Evolutionary conservation across 2,888 invertebrate genomes (phyloP).

Genomic region (Endomychus coccineus): DNA sequence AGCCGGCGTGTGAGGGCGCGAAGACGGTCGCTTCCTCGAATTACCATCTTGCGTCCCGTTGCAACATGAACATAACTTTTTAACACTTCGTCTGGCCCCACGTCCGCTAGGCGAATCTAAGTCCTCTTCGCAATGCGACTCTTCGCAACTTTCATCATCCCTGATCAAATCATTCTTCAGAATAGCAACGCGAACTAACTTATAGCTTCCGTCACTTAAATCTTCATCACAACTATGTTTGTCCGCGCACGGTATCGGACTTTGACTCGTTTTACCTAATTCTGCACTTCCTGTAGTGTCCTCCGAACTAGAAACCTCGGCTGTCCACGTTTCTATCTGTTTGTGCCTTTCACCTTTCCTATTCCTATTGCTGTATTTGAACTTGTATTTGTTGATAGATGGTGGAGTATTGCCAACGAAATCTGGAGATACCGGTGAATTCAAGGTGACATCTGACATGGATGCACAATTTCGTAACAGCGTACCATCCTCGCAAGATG

Average conservation of each 20-base stretch:
- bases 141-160: constrained; percentile 33
- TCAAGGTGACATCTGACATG: constrained; percentile 43
- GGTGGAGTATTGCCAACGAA: constrained; percentile 33
- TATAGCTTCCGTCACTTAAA: constrained; percentile 28
- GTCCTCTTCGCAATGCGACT: constrained; percentile 31
- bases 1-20: constrained; percentile 35
- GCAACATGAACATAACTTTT: constrained; percentile 41
- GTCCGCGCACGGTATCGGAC: constrained; percentile 25
- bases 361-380: constrained; percentile 42
- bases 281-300: constrained; percentile 38
- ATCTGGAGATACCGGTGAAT: constrained; percentile 41
- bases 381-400: constrained; percentile 40
- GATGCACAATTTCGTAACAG: constrained; percentile 39
- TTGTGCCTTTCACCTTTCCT: constrained; percentile 36
- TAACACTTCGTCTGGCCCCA: constrained; percentile 37
- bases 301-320: constrained; percentile 38
- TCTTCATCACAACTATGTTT: constrained; percentile 30
- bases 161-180: constrained; percentile 32
- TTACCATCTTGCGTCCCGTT: constrained; percentile 34
- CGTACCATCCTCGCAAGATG: constrained; percentile 39
- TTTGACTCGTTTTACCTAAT: constrained; percentile 27
- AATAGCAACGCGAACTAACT: constrained; percentile 35
- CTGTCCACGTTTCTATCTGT: constrained; percentile 16
- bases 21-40: constrained; percentile 34
- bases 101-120: constrained; percentile 35